Evolutionary conservation across 2,113 vertebrate genomes (phyloP), one percentile per base, ranked within the genome.

Genomic region (Lepisosteus oculatus): DNA sequence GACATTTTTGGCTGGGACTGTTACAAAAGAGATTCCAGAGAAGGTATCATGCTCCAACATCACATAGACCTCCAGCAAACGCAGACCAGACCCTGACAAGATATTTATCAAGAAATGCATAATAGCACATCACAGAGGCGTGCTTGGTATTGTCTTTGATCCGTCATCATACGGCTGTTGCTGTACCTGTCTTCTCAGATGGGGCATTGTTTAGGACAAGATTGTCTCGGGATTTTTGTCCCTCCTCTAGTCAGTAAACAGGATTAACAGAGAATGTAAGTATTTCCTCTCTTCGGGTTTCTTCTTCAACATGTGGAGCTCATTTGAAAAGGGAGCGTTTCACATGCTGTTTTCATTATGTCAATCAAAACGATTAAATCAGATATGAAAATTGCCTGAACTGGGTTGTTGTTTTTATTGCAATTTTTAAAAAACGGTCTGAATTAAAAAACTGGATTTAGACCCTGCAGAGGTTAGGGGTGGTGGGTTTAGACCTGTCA

Each of bases 261-360:
- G 74, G 76, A 74, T 74, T 74, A 72, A 71, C 42, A 70, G 57
- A 47, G 80, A 56, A 65, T n/a, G 6, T 63, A 54, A 70, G n/a
- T 43, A 17, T 13, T 55, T 73, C 47, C 55, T 65, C 7, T 56
- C 43, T 29, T 68, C 5, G 14, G 65, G 55, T 54, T 57, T 73
- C 56, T 29, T 80, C 68, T 73, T 55, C 63, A 73, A 67, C 80
- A 82, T 71, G 73, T 86, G 81, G 81, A 82, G 80, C 66, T 9
- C 41, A 79, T 86, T 80, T 80, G 65, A 77, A 65, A 5, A 76
- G 74, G 62, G 55, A 41, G 56, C 42, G 15, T 57, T 65, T 9
- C 11, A 59, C 80, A 81, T 72, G 72, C 65, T 81, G 77, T 72
- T 83, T 78, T 77, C 74, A 83, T 83, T 83, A 83, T 71, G 77